Base-by-base conservation (phyloP, 2,888 invertebrate genomes). In the Trissoscelio sp. region DNA sequence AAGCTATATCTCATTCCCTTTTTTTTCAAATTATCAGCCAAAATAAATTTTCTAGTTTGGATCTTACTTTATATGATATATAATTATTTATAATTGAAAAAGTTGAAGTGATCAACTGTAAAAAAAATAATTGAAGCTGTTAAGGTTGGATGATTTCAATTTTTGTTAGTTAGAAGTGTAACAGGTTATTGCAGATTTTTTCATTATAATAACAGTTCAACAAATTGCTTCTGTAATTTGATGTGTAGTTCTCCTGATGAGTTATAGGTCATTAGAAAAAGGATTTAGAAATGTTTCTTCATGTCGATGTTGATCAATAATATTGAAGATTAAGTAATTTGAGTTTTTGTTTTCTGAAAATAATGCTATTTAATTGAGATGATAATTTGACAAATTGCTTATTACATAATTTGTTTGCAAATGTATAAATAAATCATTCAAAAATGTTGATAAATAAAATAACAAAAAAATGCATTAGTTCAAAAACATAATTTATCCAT, bases 181-280 rank as follows among this genome's bases (percentile, higher is more conserved):
- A 53, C 53, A 9, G 9, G 51, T 51, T 24, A 31, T 53, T 44
- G 9, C 18, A 24, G 9, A 5, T 7, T 62, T 62, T 62, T 46
- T 62, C 62, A 9, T 44, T 46, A 6, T 31, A 46, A 62, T 62
- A 18, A 9, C 18, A 16, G 31, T n/a, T 31, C 22, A 14, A 58
- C 42, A 42, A 44, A 46, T 46, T 44, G 44, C 62, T 46, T 28
- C 46, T 31, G 46, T 16, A 22, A 39, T 31, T 53, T 53, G 53
- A 53, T 16, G 53, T 53, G 58, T 12, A 11, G 6, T 31, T 46
- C 18, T n/a, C 28, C 18, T 22, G 46, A 46, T 62, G 62, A 62
- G 46, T 46, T 62, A 62, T 46, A 46, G 4, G 42, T 44, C 20
- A 31, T 46, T 46, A 9, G 42, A 18, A 46, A 31, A 44, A 31